phyloP scores from a whole-genome alignment of 2,888 invertebrate genomes.

The Poecilus cupreus region DNA sequence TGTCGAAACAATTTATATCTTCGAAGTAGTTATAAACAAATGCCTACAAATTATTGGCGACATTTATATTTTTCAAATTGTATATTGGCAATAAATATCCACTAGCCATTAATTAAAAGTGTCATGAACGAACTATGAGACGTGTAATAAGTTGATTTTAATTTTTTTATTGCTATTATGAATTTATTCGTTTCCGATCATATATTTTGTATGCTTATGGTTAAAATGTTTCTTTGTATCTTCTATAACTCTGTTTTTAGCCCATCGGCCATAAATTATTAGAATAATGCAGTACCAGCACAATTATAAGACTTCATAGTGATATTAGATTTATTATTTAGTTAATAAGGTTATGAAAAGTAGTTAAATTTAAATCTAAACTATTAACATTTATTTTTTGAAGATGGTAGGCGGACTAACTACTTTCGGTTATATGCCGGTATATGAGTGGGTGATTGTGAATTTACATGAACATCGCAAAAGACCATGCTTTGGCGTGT shows the following conservation, averaged over 20 bases:
- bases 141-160: conserved; percentile 18
- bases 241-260: conserved; percentile 13
- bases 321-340: too few species aligned
- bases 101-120: conserved; percentile 22
- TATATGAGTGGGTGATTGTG: too few species aligned
- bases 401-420: too few species aligned
- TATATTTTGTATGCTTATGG: conserved; percentile 3
- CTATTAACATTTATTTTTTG: too few species aligned
- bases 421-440: too few species aligned
- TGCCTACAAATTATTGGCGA: conserved; percentile 29
- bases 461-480: too few species aligned
- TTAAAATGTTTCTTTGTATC: neutral
- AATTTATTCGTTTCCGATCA: conserved; percentile 20
- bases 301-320: neutral
- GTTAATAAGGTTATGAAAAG: too few species aligned
- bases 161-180: conserved; percentile 30
- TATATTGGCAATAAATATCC: conserved; percentile 29
- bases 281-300: neutral
- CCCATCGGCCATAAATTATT: neutral
- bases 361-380: too few species aligned
- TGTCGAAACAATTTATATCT: neutral
- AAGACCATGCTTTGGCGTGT: too few species aligned
- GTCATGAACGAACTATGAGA: neutral
- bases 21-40: conserved; percentile 11
- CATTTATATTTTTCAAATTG: conserved; percentile 28